Conservation (phyloP, 2,888 invertebrate species). For the Xestia xanthographa region DNA sequence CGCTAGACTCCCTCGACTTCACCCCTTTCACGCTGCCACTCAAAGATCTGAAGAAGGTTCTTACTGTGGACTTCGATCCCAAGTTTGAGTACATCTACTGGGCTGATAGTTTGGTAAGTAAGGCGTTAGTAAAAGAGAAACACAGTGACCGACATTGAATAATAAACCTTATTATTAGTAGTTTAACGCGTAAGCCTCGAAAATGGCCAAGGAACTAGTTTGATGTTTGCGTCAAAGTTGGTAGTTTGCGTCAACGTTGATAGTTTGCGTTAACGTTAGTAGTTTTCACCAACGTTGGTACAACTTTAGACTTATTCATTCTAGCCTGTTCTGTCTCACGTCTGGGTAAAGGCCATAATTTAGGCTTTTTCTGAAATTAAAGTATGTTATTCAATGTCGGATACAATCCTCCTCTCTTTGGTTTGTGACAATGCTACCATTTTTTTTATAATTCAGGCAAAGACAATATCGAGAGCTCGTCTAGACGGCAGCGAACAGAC, state of each 20-base stretch:
- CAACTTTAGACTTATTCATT: not conserved
- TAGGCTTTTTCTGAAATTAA: not conserved
- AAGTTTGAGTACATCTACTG: conserved; percentile 96
- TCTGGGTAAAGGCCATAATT: not conserved
- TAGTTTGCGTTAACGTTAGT: no score
- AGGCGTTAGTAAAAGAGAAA: not conserved
- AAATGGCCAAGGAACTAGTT: not conserved
- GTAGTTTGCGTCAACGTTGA: no score
- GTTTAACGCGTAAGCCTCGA: not conserved
- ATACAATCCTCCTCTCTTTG: not conserved
- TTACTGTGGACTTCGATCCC: conserved; percentile 97
- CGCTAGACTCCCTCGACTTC: conserved; percentile 96
- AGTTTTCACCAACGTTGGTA: no score
- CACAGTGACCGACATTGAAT: not conserved
- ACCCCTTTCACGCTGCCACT: conserved; percentile 93
- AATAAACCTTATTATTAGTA: not conserved
- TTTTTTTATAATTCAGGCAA: conserved; percentile 80
- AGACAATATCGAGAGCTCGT: conserved; percentile 94
- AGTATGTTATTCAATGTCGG: not conserved
- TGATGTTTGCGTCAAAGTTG: not conserved
- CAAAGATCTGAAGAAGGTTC: conserved; percentile 94
- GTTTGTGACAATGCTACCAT: not conserved
- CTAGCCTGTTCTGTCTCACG: not conserved
- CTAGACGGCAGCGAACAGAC: conserved; percentile 95
- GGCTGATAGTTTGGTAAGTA: conserved; percentile 95